phyloP scores from a whole-genome alignment of 2,888 invertebrate genomes.

The Andricus curvator region DNA sequence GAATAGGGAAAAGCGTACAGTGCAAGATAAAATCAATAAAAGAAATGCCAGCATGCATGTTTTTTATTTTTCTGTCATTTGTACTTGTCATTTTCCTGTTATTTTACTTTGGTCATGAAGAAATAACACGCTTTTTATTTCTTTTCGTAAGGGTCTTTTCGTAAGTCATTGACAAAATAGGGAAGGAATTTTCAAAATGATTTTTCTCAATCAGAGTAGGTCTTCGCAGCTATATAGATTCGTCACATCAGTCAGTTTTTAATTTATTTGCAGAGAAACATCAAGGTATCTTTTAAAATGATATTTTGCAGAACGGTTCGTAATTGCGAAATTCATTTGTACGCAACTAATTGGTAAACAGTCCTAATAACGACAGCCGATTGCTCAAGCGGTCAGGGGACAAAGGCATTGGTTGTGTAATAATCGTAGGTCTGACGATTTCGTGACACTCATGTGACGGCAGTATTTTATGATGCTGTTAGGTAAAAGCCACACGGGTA shows the following conservation, averaged over 20 bases:
- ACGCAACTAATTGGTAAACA: not conserved
- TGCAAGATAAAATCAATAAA: too few relatives aligned
- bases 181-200: too few relatives aligned
- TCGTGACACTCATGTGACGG: not conserved
- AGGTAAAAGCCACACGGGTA: not conserved
- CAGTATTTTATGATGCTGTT: not conserved
- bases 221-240: not conserved
- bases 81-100: too few relatives aligned
- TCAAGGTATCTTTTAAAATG: not conserved
- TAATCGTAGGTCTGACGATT: not conserved
- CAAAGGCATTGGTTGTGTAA: not conserved
- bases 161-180: too few relatives aligned
- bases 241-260: not conserved
- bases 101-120: too few relatives aligned
- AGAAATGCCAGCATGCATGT: too few relatives aligned
- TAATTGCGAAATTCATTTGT: not conserved
- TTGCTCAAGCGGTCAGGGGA: not conserved
- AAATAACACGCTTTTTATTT: too few relatives aligned
- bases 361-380: not conserved
- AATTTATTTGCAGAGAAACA: not conserved
- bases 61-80: too few relatives aligned
- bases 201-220: too few relatives aligned
- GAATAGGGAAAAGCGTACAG: too few relatives aligned
- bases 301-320: not conserved
- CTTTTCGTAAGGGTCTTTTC: too few relatives aligned